Evolutionary conservation across 37 sponge, comb jelly and placozoan species (phyloP).

Genomic region (Amphimedon queenslandica): DNA sequence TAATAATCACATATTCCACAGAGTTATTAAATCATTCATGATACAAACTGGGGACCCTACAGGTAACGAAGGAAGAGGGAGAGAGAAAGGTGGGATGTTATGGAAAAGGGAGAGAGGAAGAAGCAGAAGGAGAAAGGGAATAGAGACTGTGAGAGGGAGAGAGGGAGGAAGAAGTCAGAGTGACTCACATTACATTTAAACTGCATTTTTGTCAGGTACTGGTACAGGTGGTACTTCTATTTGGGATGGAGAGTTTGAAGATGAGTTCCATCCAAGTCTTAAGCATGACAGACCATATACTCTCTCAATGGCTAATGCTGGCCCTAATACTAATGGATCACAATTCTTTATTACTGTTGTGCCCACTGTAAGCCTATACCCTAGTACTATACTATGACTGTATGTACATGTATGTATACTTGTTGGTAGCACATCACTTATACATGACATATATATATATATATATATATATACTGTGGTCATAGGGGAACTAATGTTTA

Average conservation of each 20-base stretch:
- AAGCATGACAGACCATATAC: conserved; percentile 92
- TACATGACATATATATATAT: too few species aligned
- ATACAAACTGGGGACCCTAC: conserved; percentile 97
- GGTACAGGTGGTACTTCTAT: conserved; percentile 96
- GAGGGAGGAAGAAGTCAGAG: too few species aligned
- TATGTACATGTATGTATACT: too few species aligned
- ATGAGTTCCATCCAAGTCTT: conserved; percentile 88
- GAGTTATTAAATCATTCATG: conserved; percentile 97
- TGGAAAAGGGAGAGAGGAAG: too few species aligned
- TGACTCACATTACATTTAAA: not conserved
- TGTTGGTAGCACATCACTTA: too few species aligned
- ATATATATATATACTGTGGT: too few species aligned
- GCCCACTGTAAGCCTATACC: conserved; percentile 83
- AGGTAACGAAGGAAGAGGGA: too few species aligned
- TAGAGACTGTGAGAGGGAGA: too few species aligned
- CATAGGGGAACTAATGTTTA: too few species aligned
- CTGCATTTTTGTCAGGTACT: conserved; percentile 45
- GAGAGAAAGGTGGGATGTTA: too few species aligned
- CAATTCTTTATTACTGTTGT: conserved; percentile 97
- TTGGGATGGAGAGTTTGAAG: conserved; percentile 97
- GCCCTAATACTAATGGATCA: conserved; percentile 95
- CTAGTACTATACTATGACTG: too few species aligned
- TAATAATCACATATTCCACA: conserved; percentile 89
- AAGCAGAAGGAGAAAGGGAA: too few species aligned
- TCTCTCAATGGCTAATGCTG: conserved; percentile 97